phyloP scores from a whole-genome alignment of 2,888 invertebrate genomes.

The Mesochorus sp. region DNA sequence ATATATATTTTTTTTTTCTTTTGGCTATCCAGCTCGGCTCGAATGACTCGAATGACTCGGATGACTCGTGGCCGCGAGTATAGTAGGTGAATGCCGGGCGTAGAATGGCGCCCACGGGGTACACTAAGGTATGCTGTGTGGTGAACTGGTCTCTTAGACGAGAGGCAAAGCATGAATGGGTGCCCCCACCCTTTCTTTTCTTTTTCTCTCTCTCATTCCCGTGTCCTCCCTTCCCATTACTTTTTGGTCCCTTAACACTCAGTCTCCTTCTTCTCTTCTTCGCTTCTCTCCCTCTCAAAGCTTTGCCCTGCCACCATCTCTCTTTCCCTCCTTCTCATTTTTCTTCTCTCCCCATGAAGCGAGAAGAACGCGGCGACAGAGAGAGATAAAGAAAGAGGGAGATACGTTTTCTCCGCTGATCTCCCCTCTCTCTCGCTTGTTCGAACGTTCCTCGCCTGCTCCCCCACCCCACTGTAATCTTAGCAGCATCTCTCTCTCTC shows the following conservation, averaged over 20 bases:
- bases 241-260: conserved; percentile 41
- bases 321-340: conserved; percentile 56
- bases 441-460: conserved; percentile 38
- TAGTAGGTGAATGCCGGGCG: conserved; percentile 73
- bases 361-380: neutral
- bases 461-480: conserved; percentile 40
- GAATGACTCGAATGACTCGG: conserved; percentile 66
- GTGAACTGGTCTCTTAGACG: conserved; percentile 79
- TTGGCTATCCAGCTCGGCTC: conserved; percentile 58
- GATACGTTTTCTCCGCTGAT: conserved; percentile 19
- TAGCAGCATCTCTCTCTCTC: conserved; percentile 35
- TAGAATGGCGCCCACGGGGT: conserved; percentile 76
- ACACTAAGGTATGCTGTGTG: conserved; percentile 78
- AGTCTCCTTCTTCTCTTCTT: conserved; percentile 33
- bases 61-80: conserved; percentile 68
- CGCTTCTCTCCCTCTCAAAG: conserved; percentile 25
- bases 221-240: conserved; percentile 5
- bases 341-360: conserved; percentile 34
- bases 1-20: neutral
- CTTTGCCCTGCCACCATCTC: conserved; percentile 53
- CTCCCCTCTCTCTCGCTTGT: conserved; percentile 36
- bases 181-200: conserved; percentile 73
- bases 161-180: conserved; percentile 81
- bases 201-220: conserved; percentile 26
- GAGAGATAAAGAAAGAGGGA: conserved; percentile 40